Conservation (phyloP, 2,797 vertebrate genomes). For the Pteropus rufus region DNA sequence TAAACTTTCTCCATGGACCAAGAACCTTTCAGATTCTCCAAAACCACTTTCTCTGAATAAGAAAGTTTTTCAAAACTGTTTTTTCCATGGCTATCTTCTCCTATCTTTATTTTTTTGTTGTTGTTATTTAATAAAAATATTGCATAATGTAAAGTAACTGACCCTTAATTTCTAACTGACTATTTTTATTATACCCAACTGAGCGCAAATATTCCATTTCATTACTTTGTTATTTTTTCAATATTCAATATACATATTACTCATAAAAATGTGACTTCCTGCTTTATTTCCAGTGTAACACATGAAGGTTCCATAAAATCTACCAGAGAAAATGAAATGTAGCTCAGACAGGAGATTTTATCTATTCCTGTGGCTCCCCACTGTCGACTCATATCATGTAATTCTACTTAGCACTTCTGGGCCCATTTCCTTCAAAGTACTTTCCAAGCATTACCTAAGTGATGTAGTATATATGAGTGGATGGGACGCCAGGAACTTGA, state of each 20-base stretch:
- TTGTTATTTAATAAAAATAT: conserved; percentile 45
- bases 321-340: conserved; percentile 54
- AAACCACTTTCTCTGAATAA: not conserved
- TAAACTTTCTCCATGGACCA: not conserved
- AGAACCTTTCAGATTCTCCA: not conserved
- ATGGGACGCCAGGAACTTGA: conserved; percentile 35
- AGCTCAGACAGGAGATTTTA: conserved; percentile 56
- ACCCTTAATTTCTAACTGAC: conserved; percentile 49
- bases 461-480: conserved; percentile 36
- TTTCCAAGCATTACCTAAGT: conserved; percentile 76
- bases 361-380: conserved; percentile 49
- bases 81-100: not conserved
- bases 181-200: conserved; percentile 61
- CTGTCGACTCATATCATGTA: conserved; percentile 46
- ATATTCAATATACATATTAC: conserved; percentile 39
- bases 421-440: conserved; percentile 64
- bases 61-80: not conserved
- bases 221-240: conserved; percentile 52
- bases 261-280: conserved; percentile 71
- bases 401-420: conserved; percentile 73
- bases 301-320: conserved; percentile 61
- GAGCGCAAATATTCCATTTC: conserved; percentile 41
- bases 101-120: not conserved
- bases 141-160: conserved; percentile 45
- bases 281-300: conserved; percentile 54